Evolutionary conservation across 2,888 invertebrate genomes (phyloP), one percentile per base, ranked within the genome.

Genomic region (Maniola hyperantus): DNA sequence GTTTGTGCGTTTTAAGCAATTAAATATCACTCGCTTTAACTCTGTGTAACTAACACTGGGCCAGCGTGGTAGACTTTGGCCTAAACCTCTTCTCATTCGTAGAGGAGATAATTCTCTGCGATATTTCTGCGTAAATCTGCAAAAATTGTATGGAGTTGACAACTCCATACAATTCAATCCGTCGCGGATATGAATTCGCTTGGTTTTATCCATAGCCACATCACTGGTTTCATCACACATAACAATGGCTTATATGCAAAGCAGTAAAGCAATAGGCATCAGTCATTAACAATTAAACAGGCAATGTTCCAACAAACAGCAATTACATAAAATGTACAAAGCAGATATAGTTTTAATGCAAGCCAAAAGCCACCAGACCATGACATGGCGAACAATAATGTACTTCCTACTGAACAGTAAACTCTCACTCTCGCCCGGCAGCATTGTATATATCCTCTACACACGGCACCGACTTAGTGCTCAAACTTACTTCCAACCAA

Each of bases 301-400:
- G 54, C 51, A 63, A 55, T 33, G 62, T 65, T 67, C 61, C 54
- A 64, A 62, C 69, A 67, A 67, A 70, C 63, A 68, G 66, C 64
- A 62, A 68, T 68, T 70, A 62, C 50, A 64, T 59, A 26, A 67
- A 62, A 63, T 67, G 63, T 65, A 70, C 70, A 70, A 64, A 68
- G 64, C 70, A 68, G 68, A 68, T 68, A 70, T 66, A 64, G 70
- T 68, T 68, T 68, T 68, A 70, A 68, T 62, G 70, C 48, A 66
- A 66, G 64, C 67, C 67, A 62, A 64, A 55, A 70, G 62, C 65
- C 46, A 66, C 61, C 61, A 67, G 63, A 62, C 67, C 66, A 42
- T 67, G 67, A 66, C 64, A 65, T 55, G 61, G 58, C 65, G 63
- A 66, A 69, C 69, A 57, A 71, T 71, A 69, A 66, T 72, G 65